A percentile compares a stretch with the other conserved stretches of the same genome.
phyloP scores from a whole-genome alignment of 1,140 invertebrate species.

The Ostrea denselamellosa region DNA sequence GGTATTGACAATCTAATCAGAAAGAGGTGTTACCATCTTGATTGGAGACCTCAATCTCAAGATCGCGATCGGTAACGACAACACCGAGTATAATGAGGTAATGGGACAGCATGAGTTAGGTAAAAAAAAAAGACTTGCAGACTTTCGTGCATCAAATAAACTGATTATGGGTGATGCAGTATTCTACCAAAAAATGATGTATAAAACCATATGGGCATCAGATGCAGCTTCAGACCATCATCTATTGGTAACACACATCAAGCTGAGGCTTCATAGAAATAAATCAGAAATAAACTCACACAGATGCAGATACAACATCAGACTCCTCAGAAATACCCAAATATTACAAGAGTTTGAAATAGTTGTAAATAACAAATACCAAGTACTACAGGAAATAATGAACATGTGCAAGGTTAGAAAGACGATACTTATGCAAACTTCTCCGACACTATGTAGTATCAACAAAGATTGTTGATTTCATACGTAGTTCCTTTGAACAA shows the following conservation, averaged over 20 bases:
- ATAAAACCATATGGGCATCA: conserved; percentile 56
- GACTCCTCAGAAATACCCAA: neutral
- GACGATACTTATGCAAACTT: neutral
- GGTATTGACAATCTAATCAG: neutral
- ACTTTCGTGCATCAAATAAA: conserved; percentile 52
- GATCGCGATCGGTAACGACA: conserved; percentile 14
- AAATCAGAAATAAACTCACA: neutral
- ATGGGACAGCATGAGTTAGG: conserved; percentile 48
- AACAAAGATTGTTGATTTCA: too few species aligned
- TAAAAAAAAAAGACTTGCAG: conserved; percentile 47
- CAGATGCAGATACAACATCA: neutral
- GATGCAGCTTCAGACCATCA: too few species aligned
- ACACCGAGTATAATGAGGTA: conserved; percentile 51
- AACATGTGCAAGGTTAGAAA: too few species aligned
- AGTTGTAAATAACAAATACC: conserved; percentile 52
- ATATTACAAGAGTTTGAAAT: conserved; percentile 47
- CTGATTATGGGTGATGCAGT: conserved; percentile 57
- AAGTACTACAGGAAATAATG: conserved; percentile 26
- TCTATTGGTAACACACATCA: too few species aligned
- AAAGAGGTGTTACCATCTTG: conserved; percentile 17
- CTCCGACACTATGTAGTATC: too few species aligned
- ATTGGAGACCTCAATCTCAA: conserved; percentile 43
- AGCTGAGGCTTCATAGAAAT: neutral
- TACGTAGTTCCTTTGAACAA: too few species aligned
- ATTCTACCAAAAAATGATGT: conserved; percentile 59